A percentile compares a stretch with the other conserved stretches of the same genome.
Evolutionary conservation across 2,888 invertebrate species (phyloP).

Genomic region (Catocala nupta): DNA sequence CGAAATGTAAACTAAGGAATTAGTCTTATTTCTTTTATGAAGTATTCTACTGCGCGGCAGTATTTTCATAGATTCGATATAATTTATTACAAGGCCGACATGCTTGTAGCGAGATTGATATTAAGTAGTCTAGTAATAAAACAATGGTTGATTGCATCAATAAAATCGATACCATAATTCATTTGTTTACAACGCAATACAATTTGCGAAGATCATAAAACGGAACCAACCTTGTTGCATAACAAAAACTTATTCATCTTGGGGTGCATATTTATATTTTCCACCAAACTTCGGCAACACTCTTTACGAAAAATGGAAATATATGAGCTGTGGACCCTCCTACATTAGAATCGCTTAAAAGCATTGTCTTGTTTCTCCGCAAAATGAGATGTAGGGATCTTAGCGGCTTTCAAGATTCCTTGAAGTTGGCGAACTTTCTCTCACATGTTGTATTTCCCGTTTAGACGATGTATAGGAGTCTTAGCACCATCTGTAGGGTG

Average conservation of each 20-base stretch:
- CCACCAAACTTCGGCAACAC: conserved; percentile 58
- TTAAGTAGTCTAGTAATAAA: too few relatives aligned
- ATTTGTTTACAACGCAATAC: conserved; percentile 2
- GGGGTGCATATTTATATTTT: conserved; percentile 60
- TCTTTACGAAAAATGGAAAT: conserved; percentile 63
- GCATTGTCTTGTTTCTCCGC: conserved; percentile 83
- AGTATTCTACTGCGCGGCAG: too few relatives aligned
- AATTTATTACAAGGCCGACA: too few relatives aligned
- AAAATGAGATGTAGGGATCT: conserved; percentile 67
- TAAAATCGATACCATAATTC: background rate
- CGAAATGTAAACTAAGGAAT: too few relatives aligned
- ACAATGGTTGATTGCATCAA: background rate
- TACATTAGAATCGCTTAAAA: conserved; percentile 81
- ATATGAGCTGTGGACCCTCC: conserved; percentile 71
- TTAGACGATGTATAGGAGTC: conserved; percentile 44
- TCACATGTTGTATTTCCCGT: conserved; percentile 50
- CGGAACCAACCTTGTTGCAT: conserved; percentile 27
- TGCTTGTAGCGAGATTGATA: too few relatives aligned
- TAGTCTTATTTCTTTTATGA: too few relatives aligned
- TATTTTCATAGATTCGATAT: too few relatives aligned
- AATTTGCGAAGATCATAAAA: conserved; percentile 6
- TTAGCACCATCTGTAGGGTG: conserved; percentile 37
- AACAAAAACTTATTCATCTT: conserved; percentile 41
- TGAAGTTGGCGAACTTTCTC: conserved; percentile 62
- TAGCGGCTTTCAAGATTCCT: conserved; percentile 60